These are phyloP conservation scores for Listronotus oregonensis DNA, from an alignment of 1,140 invertebrate genomes.

Conservation along the genomic window DNA sequence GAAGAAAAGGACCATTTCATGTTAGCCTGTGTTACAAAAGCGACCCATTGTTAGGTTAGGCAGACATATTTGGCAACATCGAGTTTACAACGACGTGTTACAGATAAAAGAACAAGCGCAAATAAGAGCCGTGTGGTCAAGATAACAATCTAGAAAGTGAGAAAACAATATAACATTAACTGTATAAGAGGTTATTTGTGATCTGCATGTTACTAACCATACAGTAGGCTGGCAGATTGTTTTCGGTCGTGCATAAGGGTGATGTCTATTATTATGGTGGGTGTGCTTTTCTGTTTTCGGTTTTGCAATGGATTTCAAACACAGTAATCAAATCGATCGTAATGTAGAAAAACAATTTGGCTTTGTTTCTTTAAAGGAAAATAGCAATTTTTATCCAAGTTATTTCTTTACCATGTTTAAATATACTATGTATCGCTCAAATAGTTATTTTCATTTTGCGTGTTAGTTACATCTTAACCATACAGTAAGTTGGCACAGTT, in stretches of 20 bases:
- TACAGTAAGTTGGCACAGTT: no score
- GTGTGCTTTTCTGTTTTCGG: conserved; percentile 4
- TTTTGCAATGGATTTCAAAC: no score
- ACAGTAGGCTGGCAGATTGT: conserved; percentile 6
- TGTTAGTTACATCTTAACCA: no score
- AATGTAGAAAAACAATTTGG: no score
- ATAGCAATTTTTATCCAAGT: no score
- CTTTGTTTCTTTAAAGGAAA: no score
- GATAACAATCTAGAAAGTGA: conserved; percentile 16
- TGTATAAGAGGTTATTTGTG: conserved; percentile 12
- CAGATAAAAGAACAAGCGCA: conserved; percentile 12
- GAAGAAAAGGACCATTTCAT: no score
- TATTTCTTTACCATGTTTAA: no score
- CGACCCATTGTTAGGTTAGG: neutral
- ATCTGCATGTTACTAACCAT: conserved; percentile 4
- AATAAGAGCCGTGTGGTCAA: conserved; percentile 11
- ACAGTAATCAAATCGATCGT: no score
- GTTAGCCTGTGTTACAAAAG: no score
- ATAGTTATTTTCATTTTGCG: no score
- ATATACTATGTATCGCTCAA: no score
- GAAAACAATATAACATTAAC: conserved; percentile 18
- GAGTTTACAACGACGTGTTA: conserved; percentile 5
- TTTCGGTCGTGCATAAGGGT: conserved; percentile 7
- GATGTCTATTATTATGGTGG: conserved; percentile 8
- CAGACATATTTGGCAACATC: conserved; percentile 7